Conservation (phyloP, 2,888 invertebrate genomes). For the Polyploca ridens region DNA sequence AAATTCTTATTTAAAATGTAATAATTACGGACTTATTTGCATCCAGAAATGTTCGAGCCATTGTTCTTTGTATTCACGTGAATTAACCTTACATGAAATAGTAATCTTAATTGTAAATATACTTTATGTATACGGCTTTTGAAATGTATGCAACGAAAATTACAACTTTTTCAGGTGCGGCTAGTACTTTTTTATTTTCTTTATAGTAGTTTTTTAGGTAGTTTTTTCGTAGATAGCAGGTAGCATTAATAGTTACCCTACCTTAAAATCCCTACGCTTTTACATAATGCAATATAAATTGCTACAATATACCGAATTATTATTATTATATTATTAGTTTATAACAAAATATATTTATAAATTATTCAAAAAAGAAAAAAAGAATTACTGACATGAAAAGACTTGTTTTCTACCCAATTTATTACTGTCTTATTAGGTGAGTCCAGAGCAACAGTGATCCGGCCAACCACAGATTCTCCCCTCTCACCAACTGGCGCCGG, state of each 20-base stretch:
- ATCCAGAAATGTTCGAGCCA: neutral
- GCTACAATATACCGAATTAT: neutral
- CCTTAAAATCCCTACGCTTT: neutral
- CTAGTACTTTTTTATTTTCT: too few relatives aligned
- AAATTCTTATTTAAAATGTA: neutral
- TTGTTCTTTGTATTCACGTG: conserved; percentile 4
- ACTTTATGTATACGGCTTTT: neutral
- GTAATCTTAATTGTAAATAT: neutral
- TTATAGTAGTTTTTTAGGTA: too few relatives aligned
- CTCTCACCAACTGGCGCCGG: conserved; percentile 90
- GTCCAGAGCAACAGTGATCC: conserved; percentile 72
- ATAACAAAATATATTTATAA: too few relatives aligned
- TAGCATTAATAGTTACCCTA: neutral
- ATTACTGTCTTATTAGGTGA: conserved; percentile 56
- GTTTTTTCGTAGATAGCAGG: neutral
- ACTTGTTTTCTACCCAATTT: neutral
- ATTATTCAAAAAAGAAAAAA: too few relatives aligned
- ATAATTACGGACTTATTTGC: neutral
- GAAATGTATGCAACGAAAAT: too few relatives aligned
- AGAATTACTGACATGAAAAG: neutral
- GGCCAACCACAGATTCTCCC: conserved; percentile 94
- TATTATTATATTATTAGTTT: too few relatives aligned
- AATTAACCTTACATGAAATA: neutral
- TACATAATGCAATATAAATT: neutral
- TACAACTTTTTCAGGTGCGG: too few relatives aligned